Evolutionary conservation across 2,113 vertebrate species (phyloP), one percentile per base, ranked within the genome.

Genomic region (Meleagris gallopavo): DNA sequence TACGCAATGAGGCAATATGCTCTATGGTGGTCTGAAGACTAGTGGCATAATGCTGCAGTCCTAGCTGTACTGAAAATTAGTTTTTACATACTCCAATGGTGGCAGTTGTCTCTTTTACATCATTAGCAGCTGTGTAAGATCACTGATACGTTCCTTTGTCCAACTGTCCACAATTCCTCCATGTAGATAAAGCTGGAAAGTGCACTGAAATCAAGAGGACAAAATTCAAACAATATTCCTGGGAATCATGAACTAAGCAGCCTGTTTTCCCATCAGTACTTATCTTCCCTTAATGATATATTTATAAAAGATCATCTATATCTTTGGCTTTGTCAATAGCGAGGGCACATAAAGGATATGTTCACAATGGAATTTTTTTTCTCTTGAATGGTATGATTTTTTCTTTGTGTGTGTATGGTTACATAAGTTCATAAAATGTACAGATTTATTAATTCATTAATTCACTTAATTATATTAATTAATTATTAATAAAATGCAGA

Each of bases 381-480:
- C n/a, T 73, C 4, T 16, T 20, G 2, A 55, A 8, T 80, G 36
- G 5, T 45, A 43, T 6, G 2, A 3, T 0, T 65, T 66, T 67
- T 77, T 75, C 48, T 67, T 11, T 11, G 10, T 50, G 85, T 50
- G 15, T 67, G 45, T 54, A 29, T 55, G 50, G 30, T 58, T 74
- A 14, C 54, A 67, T 24, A 74, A 81, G 58, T 80, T 91, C 50
- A 74, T 60, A 86, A 66, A 86, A 40, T 19, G 7, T 61, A 70
- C n/a, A 34, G 27, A 54, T 88, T 48, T 73, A 78, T 78, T 89
- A 66, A 83, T 76, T 94, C 20, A 83, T 73, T 88, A 89, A 83
- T 93, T 80, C 13, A 45, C 18, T 25, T 86, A 94, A 80, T 88
- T 85, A 62, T 54, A 79, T 70, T 77, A 80, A 93, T 94, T 88